A percentile compares a stretch with the other conserved stretches of the same genome.
These are phyloP conservation scores for Nestor notabilis DNA, from an alignment of 2,113 vertebrate genomes.

Conservation along the genomic window DNA sequence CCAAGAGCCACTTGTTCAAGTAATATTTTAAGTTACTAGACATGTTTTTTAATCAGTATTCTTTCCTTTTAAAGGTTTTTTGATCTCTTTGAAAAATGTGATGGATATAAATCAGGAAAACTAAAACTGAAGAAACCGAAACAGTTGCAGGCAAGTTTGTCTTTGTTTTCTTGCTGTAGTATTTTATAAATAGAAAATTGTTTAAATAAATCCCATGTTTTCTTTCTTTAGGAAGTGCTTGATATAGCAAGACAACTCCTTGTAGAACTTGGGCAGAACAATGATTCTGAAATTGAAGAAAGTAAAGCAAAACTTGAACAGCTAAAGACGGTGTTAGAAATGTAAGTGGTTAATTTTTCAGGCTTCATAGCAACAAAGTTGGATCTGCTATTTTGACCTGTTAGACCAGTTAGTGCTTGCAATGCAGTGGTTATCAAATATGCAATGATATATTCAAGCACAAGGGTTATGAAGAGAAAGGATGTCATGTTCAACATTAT, in stretches of 20 bases:
- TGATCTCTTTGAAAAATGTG: constrained; percentile 91
- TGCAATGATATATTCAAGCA: not conserved
- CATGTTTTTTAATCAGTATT: not conserved
- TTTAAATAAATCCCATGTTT: not conserved
- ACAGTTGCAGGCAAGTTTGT: constrained; percentile 82
- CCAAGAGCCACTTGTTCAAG: not conserved
- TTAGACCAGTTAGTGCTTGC: not conserved
- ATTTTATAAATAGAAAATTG: not conserved
- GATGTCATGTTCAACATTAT: not conserved
- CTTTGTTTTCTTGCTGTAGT: not conserved
- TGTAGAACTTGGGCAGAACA: constrained; percentile 87
- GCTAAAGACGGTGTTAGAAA: constrained; percentile 90
- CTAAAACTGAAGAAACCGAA: constrained; percentile 90
- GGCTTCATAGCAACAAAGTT: not conserved
- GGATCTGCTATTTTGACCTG: not conserved
- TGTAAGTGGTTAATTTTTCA: constrained; percentile 76
- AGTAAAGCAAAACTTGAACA: constrained; percentile 92
- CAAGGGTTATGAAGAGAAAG: not conserved
- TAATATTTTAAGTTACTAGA: not conserved
- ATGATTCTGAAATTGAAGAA: constrained; percentile 92
- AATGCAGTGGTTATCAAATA: not conserved
- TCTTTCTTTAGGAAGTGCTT: constrained; percentile 81
- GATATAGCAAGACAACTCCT: constrained; percentile 89
- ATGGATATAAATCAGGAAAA: constrained; percentile 89
- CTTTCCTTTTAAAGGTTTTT: constrained; percentile 81